Base-by-base conservation (phyloP, 2,113 vertebrate genomes). In the Galemys pyrenaicus region DNA sequence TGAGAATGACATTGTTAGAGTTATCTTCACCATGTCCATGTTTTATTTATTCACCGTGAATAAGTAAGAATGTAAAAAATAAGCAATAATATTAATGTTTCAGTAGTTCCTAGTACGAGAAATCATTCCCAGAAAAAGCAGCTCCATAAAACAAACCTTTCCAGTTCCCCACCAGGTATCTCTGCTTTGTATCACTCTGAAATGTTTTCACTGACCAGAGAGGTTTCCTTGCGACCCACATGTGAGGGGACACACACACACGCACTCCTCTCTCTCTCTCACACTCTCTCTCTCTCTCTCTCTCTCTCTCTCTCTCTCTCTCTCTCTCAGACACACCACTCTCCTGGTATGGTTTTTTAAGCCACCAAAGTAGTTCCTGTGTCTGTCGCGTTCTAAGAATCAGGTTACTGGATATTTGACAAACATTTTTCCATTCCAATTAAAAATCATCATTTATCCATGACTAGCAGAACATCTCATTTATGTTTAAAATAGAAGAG, bases 361-460 rank as follows among this genome's bases (percentile, higher is more conserved):
- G 92, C 73, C 64, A 70, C 62, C 77, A 78, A 86, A 82, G 62
- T 82, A 87, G n/a, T 88, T 92, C 37, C 20, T 82, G 13, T 80
- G 26, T 82, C 94, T 92, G 30, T 81, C 78, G 60, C 89, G 41
- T 87, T 90, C 60, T 96, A 26, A 39, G 35, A 70, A 70, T 94
- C 4, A 1, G 79, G 64, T 92, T 93, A 77, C 73, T 90, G 51
- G 67, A n/a, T 94, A 93, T 94, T 89, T 94, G 71, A 87, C 93
- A 91, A 92, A 51, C 49, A 74, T 96, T 89, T 94, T 95, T 95
- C 71, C 73, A 87, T 74, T 87, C 60, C 64, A 85, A 88, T 97
- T 93, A 91, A 96, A 94, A 95, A 82, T 89, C 54, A 81, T 87
- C 67, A 85, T 96, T 95, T 97, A 89, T 94, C 62, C 89, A 41